Base-by-base conservation (phyloP, 2,113 vertebrate species). In the Collichthys lucidus region DNA sequence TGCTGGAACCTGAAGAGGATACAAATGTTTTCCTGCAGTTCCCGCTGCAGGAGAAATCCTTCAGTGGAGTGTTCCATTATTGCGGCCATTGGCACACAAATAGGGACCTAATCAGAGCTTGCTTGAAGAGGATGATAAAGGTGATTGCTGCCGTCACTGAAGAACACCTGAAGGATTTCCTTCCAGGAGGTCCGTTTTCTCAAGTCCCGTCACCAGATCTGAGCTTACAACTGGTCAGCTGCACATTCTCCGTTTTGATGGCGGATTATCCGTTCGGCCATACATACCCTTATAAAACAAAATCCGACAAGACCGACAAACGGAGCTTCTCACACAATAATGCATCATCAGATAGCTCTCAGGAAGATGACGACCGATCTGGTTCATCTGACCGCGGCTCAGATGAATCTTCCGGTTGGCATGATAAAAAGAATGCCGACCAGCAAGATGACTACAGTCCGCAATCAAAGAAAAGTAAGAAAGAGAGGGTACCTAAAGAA, bases 241-340 rank as follows among this genome's bases (percentile, higher is more conserved):
- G 94, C 79, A 94, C 90, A 0, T 94, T 96, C 55, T 91, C 91
- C 0, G 78, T 92, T 56, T 76, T 96, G 66, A 94, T 95, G 93
- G 92, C 86, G 0, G 88, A 95, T 19, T 95, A 95, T 69, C 94
- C 94, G 0, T 93, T 86, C 19, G 68, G 88, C 29, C 76, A 91
- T 1, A 11, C 46, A 0, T 65, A 86, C 69, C 35, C 83, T 0
- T 53, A 88, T 52, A 64, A 61, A 12, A 92, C 67, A 16, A 81
- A 89, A 71, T 40, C 66, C 0, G 72, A 84, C 24, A 82, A 74
- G 60, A 19, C 71, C 17, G 11, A 44, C 4, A 76, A 88, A n/a
- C 20, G 1, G 7, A 0, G n/a, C 7, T 29, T 81, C 16, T 22
- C 53, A 4, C 2, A 50, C 0, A 66, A 52, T 5, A 63, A 42